Base-by-base conservation (phyloP, 2,888 invertebrate species). In the Leptopterna dolabrata region DNA sequence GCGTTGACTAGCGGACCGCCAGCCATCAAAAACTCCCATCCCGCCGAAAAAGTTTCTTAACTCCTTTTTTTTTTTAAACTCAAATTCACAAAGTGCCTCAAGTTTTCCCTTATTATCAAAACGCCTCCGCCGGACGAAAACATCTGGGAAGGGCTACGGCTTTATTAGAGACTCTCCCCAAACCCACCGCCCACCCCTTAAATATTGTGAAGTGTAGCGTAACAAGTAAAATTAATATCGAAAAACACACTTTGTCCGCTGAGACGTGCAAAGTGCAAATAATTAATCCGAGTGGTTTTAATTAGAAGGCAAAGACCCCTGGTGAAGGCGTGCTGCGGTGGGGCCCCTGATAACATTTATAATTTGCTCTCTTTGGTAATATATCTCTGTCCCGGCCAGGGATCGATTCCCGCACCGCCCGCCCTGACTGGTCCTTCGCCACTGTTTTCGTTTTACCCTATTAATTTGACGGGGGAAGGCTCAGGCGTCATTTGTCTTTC, bases 361-460 rank as follows among this genome's bases (percentile, higher is more conserved):
- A 83, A 83, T 83, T 83, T 70, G 83, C 70, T 71, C 83, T 70
- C 70, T 70, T 63, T 36, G 83, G 83, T 83, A 83, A 83, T 83
- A 83, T 83, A 83, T 83, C 83, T 83, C 83, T 83, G 83, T 83
- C 83, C 83, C 27, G 63, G 29, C 47, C 80, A 80, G 80, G 63
- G 80, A 80, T 45, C 80, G 51, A 80, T 51, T 43, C 47, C 80
- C 80, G 29, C 80, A 7, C 24, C 43, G 29, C 41, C 78, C 14
- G 19, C 45, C 80, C 24, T 6, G 19, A 4, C 24, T 19, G 36
- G 36, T 36, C 73, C 36, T 30, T 76, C 36, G 2, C 80, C 19
- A 11, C 47, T 19, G 47, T 80, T 80, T 80, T 80, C 78, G 45
- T 47, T 51, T 80, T 73, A 73, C 73, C 73, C 73, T 73, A 73